phyloP scores from a whole-genome alignment of 2,113 vertebrate species.

The Apodemus speciosus region DNA sequence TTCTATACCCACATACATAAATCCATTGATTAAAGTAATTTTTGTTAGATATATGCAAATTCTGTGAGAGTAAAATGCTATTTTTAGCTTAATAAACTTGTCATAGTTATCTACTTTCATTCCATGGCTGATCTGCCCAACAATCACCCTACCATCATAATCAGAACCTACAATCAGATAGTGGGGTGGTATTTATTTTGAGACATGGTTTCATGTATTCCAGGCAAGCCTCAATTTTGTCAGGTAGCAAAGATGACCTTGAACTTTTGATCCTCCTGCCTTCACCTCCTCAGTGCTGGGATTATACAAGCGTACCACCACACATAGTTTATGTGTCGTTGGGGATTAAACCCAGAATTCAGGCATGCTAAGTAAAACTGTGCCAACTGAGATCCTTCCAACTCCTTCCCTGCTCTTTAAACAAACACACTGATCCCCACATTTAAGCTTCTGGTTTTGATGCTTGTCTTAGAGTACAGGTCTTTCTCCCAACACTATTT shows the following conservation, averaged over 20 bases:
- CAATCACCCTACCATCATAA: neutral
- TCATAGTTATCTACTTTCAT: neutral
- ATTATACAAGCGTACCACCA: neutral
- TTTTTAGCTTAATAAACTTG: neutral
- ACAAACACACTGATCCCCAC: neutral
- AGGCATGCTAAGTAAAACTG: neutral
- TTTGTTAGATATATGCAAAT: conserved; percentile 1
- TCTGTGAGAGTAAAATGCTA: conserved; percentile 5
- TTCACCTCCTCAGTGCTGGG: neutral
- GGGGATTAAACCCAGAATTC: neutral
- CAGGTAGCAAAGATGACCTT: neutral
- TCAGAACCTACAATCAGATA: neutral
- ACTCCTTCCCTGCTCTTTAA: neutral
- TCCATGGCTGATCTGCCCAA: neutral
- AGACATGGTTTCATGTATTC: neutral
- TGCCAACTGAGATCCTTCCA: neutral
- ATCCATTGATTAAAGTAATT: neutral
- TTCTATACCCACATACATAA: conserved; percentile 10
- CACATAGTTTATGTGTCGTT: neutral
- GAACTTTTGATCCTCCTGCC: neutral
- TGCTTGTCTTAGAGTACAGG: neutral
- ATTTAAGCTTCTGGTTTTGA: conserved; percentile 26
- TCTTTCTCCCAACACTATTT: conserved; percentile 11
- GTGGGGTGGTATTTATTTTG: neutral
- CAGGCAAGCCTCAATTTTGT: neutral